phyloP scores from a whole-genome alignment of 2,113 vertebrate genomes.

The Semnopithecus entellus region DNA sequence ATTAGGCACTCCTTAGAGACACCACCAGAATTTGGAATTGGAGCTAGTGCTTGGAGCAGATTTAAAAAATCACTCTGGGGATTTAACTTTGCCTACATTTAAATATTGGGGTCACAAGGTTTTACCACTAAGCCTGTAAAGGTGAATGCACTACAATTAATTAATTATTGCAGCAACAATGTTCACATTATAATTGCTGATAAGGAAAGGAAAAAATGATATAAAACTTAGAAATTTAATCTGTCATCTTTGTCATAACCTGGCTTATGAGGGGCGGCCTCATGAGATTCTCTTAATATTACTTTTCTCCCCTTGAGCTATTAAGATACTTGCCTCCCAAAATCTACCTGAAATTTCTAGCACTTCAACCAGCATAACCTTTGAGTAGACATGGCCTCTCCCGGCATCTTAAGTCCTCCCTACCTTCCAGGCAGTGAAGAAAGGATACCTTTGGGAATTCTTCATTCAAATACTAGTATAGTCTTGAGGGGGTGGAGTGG shows the following conservation, averaged over 20 bases:
- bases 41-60: background rate
- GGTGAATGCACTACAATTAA: constrained; percentile 44
- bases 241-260: background rate
- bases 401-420: background rate
- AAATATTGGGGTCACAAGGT: background rate
- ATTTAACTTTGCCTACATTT: constrained; percentile 45
- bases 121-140: constrained; percentile 34
- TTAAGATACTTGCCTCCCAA: background rate
- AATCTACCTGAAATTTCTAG: background rate
- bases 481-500: no score
- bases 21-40: background rate
- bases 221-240: constrained; percentile 21
- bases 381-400: background rate
- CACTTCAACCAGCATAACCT: background rate
- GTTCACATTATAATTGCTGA: constrained; percentile 28
- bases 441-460: background rate
- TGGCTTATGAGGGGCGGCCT: background rate
- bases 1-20: background rate
- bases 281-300: background rate
- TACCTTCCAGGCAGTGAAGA: background rate
- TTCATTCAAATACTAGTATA: background rate
- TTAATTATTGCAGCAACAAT: constrained; percentile 18
- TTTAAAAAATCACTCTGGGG: background rate
- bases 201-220: background rate
- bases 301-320: background rate